Evolutionary conservation across 2,113 vertebrate species (phyloP).

Genomic region (Lasiurus borealis): DNA sequence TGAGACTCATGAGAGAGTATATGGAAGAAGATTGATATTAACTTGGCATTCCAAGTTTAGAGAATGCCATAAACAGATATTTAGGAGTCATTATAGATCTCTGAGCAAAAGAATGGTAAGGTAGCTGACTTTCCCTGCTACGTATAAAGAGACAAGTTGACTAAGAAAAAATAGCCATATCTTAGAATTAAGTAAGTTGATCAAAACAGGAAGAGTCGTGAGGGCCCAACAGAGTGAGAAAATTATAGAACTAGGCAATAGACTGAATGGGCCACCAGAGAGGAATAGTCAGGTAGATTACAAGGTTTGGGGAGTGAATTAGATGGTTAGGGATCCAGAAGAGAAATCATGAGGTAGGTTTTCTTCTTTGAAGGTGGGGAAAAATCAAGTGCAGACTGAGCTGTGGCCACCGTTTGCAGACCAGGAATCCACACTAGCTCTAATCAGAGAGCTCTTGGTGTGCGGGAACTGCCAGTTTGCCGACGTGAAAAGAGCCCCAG

Average conservation of each 20-base stretch:
- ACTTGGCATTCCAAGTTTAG: neutral
- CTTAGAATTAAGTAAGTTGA: neutral
- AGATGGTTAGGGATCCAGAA: conserved; percentile 56
- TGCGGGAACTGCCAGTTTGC: conserved; percentile 82
- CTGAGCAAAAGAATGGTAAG: conserved; percentile 15
- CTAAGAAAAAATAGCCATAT: conserved; percentile 38
- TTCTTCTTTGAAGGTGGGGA: conserved; percentile 84
- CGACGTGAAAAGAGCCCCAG: conserved; percentile 82
- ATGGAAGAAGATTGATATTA: conserved; percentile 27
- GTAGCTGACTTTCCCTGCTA: conserved; percentile 45
- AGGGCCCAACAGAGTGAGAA: neutral
- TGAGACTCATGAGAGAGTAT: conserved; percentile 10
- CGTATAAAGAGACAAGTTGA: conserved; percentile 40
- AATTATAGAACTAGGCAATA: neutral
- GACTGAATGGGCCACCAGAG: neutral
- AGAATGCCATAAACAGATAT: neutral
- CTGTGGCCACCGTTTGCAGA: conserved; percentile 82
- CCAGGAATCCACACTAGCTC: conserved; percentile 82
- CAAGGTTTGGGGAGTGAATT: conserved; percentile 13
- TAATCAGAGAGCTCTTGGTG: conserved; percentile 81
- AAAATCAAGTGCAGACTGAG: conserved; percentile 83
- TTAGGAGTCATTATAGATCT: neutral
- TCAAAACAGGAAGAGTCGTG: neutral
- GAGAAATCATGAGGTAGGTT: conserved; percentile 83
- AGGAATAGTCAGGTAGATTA: neutral